Evolutionary conservation across 1,140 invertebrate genomes (phyloP).

Genomic region (Proctacanthus coquilletti): DNA sequence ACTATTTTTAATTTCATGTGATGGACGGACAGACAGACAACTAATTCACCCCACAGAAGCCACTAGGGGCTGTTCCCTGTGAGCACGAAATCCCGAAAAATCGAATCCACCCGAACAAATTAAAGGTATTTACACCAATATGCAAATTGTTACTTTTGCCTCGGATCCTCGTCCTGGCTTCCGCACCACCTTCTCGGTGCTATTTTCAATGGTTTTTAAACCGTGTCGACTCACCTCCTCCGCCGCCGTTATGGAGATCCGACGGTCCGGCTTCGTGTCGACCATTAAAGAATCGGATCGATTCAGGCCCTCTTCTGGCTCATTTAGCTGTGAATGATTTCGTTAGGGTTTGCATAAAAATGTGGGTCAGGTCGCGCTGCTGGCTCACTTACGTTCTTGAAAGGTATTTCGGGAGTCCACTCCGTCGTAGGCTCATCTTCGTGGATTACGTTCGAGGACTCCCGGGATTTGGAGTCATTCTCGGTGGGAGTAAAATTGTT

Average conservation of each 20-base stretch:
- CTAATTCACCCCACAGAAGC: too few relatives aligned
- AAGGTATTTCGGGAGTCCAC: slow-evolving; percentile 83
- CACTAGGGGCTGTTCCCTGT: too few relatives aligned
- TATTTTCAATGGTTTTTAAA: too few relatives aligned
- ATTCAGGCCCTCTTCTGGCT: slow-evolving; percentile 20
- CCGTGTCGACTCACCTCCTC: slow-evolving; percentile 25
- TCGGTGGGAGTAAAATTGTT: neutral
- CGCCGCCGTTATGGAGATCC: slow-evolving; percentile 21
- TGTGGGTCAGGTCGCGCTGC: neutral
- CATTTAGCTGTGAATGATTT: slow-evolving; percentile 15
- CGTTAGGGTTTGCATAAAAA: neutral
- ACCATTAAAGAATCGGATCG: slow-evolving; percentile 21
- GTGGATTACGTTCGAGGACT: slow-evolving; percentile 32
- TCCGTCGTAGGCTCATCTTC: slow-evolving; percentile 65
- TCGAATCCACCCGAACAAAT: too few relatives aligned
- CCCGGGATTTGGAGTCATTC: slow-evolving; percentile 3
- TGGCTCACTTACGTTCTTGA: slow-evolving; percentile 57
- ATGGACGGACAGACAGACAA: too few relatives aligned
- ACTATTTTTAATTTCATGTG: too few relatives aligned
- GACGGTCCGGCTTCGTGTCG: slow-evolving; percentile 16
- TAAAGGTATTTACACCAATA: too few relatives aligned
- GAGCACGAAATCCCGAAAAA: too few relatives aligned
- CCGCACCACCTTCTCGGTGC: too few relatives aligned
- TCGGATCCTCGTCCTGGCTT: too few relatives aligned
- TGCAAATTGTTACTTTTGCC: too few relatives aligned